Evolutionary conservation across 2,888 invertebrate genomes (phyloP), one percentile per base, ranked within the genome.

Genomic region (Nyleta sp.): DNA sequence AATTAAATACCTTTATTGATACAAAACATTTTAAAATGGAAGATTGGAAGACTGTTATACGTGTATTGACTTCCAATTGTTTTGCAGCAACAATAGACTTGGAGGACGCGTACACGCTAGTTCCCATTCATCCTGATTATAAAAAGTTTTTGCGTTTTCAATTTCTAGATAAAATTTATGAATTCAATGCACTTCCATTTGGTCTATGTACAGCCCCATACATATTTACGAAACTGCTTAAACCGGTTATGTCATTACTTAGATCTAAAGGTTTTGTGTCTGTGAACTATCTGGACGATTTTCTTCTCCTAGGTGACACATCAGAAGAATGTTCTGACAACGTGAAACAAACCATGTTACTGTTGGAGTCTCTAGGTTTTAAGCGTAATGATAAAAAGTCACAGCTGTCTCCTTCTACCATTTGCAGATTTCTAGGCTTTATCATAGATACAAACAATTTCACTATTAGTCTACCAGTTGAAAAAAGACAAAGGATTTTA

Each of bases 181-280:
- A 80, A 55, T 82, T 81, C 46, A 72, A 57, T 11, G 65, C 59
- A 18, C 18, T 82, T 2, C 78, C 82, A 7, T 81, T 82, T 24
- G 79, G 81, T 2, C 42, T 82, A 1, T 68, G 35, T 35, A 46
- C 65, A 20, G 78, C 79, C 0, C 73, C 79, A 3, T 72, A 18
- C 22, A 15, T 77, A 4, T 80, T 82, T 42, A 82, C 81, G n/a
- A 81, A 78, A 42, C n/a, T 78, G 2, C 24, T 81, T 13, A 81
- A 81, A 50, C 78, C 78, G 10, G 46, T 77, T 1, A 7, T 64
- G 7, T 20, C 38, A 2, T 4, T 38, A 2, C 53, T 80, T 10
- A 40, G 80, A 28, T 15, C 20, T 7, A 7, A 48, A 35, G 72
- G 78, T 11, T 59, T 68, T 4, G 0, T 59, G 0, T 81, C 72